These are phyloP conservation scores for Andrena haemorrhoa DNA, from an alignment of 2,888 invertebrate species.

Conservation along the genomic window DNA sequence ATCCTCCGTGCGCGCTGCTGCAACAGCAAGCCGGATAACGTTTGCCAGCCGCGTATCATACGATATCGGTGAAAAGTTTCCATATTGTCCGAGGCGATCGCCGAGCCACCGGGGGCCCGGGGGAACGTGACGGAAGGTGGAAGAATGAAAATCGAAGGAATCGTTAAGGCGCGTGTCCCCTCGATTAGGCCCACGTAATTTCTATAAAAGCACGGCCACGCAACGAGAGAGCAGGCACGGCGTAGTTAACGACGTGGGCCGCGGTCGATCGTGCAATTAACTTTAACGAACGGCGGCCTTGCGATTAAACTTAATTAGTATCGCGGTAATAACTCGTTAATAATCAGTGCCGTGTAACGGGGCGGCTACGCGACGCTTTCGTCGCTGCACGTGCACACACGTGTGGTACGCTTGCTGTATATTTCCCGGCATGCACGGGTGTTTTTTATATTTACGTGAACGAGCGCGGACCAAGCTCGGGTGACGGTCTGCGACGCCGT, in stretches of 20 bases:
- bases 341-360: slow-evolving; percentile 76
- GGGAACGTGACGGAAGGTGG: not conserved
- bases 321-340: slow-evolving; percentile 83
- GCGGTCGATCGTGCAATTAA: slow-evolving; percentile 82
- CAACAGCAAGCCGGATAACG: not conserved
- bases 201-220: slow-evolving; percentile 66
- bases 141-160: not conserved
- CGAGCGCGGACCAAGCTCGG: slow-evolving; percentile 50
- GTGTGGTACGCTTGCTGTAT: slow-evolving; percentile 22
- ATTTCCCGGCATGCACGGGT: slow-evolving; percentile 26
- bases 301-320: slow-evolving; percentile 84
- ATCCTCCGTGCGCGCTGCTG: not conserved
- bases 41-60: not conserved
- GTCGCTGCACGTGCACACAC: slow-evolving; percentile 43
- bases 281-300: slow-evolving; percentile 84
- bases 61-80: slow-evolving; percentile 1
- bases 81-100: not conserved
- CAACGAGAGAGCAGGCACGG: slow-evolving; percentile 67
- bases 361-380: slow-evolving; percentile 36
- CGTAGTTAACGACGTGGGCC: slow-evolving; percentile 80
- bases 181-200: slow-evolving; percentile 48
- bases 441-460: slow-evolving; percentile 72
- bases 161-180: slow-evolving; percentile 4
- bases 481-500: slow-evolving; percentile 33
- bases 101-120: not conserved